Percentiles rank a stretch among this genome's conserved stretches.
These are phyloP conservation scores for Murina feae DNA, from an alignment of 2,113 vertebrate genomes.

Conservation along the genomic window DNA sequence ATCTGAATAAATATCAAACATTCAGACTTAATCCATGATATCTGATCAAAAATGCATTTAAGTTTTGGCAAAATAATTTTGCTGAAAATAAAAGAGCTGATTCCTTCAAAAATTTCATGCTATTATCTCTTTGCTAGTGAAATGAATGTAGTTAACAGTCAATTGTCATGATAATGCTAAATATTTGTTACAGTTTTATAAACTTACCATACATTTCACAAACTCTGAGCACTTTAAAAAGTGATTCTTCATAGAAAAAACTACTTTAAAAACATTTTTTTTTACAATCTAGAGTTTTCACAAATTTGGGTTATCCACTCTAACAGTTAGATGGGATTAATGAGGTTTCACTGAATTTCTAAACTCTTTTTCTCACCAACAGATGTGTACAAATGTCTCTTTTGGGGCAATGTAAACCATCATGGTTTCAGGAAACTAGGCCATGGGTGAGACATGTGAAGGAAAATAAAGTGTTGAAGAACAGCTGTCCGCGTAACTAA, in stretches of 20 bases:
- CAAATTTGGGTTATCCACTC: neutral
- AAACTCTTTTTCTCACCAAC: slow-evolving; percentile 41
- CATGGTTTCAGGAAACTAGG: slow-evolving; percentile 48
- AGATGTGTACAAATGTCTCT: slow-evolving; percentile 62
- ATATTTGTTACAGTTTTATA: slow-evolving; percentile 39
- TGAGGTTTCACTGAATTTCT: slow-evolving; percentile 48
- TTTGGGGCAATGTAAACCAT: slow-evolving; percentile 35
- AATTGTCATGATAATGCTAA: neutral
- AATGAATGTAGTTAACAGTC: neutral
- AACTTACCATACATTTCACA: neutral
- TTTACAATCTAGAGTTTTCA: slow-evolving; percentile 1
- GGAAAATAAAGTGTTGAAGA: slow-evolving; percentile 61
- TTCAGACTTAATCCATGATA: neutral
- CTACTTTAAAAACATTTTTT: neutral
- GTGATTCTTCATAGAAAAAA: neutral
- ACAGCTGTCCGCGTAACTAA: slow-evolving; percentile 71
- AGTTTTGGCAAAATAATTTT: neutral
- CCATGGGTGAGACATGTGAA: slow-evolving; percentile 49
- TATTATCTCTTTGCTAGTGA: neutral
- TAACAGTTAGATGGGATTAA: slow-evolving; percentile 40
- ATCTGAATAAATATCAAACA: slow-evolving; percentile 36
- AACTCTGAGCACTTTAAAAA: slow-evolving; percentile 18
- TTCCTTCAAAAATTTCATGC: neutral
- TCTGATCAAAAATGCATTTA: slow-evolving; percentile 21
- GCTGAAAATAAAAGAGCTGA: neutral